A percentile compares a stretch with the other conserved stretches of the same genome.
Evolutionary conservation across 2,113 vertebrate genomes (phyloP).

Genomic region (Oryzias javanicus): DNA sequence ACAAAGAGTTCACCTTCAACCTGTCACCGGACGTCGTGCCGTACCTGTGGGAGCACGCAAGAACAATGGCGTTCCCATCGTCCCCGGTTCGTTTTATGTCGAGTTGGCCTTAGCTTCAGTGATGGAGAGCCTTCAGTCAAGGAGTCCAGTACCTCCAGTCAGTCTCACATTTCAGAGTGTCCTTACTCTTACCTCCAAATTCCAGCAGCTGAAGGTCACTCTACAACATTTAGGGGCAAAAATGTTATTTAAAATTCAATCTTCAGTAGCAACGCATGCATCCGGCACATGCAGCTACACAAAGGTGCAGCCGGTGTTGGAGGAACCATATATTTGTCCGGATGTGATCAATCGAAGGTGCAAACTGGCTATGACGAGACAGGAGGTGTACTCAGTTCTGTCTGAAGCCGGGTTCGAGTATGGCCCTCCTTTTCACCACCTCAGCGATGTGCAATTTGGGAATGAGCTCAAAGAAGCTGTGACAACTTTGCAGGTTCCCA

Average conservation of each 20-base stretch:
- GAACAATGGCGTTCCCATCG: conserved; percentile 75
- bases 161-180: conserved; percentile 76
- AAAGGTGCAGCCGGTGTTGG: conserved; percentile 37
- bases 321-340: conserved; percentile 75
- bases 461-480: conserved; percentile 82
- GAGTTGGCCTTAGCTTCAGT: conserved; percentile 82
- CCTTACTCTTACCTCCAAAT: conserved; percentile 68
- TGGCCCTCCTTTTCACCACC: conserved; percentile 76
- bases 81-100: conserved; percentile 80
- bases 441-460: conserved; percentile 76
- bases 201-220: conserved; percentile 72
- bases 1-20: conserved; percentile 65
- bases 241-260: conserved; percentile 77
- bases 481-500: conserved; percentile 73
- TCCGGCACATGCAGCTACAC: conserved; percentile 69
- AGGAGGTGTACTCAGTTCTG: conserved; percentile 78
- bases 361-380: conserved; percentile 53
- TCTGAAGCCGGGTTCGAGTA: conserved; percentile 81
- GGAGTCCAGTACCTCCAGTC: conserved; percentile 68
- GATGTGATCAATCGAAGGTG: conserved; percentile 76
- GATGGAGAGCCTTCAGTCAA: conserved; percentile 70
- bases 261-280: conserved; percentile 72
- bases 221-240: conserved; percentile 54
- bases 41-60: conserved; percentile 83
- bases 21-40: conserved; percentile 62